A percentile compares a stretch with the other conserved stretches of the same genome.
Evolutionary conservation across 2,113 vertebrate genomes (phyloP).

Genomic region (Onychorhynchus coronatus): DNA sequence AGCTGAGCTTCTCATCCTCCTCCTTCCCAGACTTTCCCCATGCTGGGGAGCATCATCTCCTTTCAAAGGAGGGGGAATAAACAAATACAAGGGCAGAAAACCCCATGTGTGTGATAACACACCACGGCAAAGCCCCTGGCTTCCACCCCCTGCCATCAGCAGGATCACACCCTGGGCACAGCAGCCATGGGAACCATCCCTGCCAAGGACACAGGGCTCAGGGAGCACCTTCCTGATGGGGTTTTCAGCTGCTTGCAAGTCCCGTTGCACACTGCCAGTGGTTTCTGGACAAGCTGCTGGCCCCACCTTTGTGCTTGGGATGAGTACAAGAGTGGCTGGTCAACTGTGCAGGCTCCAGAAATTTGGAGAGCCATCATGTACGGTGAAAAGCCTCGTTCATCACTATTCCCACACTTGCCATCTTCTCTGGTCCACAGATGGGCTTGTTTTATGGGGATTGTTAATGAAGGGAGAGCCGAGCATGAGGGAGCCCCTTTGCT

Average conservation of each 20-base stretch:
- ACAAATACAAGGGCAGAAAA: not conserved
- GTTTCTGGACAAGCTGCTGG: fast-evolving
- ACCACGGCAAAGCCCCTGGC: not conserved
- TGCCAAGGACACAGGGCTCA: not conserved
- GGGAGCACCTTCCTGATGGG: not conserved
- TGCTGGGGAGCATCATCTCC: not conserved
- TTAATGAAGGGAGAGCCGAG: not conserved
- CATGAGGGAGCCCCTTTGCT: not conserved
- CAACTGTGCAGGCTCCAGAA: not conserved
- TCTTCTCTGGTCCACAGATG: not conserved
- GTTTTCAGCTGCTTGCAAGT: fast-evolving
- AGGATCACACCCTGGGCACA: not conserved
- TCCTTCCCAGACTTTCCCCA: not conserved
- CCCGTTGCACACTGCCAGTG: fast-evolving
- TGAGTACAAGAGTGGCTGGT: fast-evolving
- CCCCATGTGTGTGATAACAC: fast-evolving
- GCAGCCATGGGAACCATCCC: not conserved
- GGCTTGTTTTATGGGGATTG: fast-evolving
- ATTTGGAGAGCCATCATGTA: fast-evolving
- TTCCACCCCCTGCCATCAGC: not conserved
- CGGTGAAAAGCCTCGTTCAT: not conserved
- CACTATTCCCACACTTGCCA: not conserved
- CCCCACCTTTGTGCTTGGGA: not conserved
- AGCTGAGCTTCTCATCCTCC: not conserved
- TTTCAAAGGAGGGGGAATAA: not conserved